phyloP scores from a whole-genome alignment of 2,113 vertebrate genomes.

The Peromyscus maniculatus region DNA sequence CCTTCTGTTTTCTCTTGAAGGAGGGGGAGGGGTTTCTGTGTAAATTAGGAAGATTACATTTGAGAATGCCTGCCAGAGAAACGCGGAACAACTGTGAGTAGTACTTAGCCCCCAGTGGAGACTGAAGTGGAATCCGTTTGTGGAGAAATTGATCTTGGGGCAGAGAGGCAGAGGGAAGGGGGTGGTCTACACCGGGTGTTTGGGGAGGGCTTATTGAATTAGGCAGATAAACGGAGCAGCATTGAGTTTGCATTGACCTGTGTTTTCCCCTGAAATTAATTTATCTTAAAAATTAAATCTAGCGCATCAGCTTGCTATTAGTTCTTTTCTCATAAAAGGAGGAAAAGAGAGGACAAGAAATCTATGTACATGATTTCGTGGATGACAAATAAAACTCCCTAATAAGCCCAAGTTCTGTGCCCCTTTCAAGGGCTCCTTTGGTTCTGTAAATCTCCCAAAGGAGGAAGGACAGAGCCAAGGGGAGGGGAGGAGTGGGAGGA shows the following conservation, averaged over 20 bases:
- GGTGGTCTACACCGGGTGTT: not conserved
- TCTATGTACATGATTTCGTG: not conserved
- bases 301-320: not conserved
- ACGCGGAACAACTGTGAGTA: not conserved
- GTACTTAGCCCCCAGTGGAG: too few relatives aligned
- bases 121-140: not conserved
- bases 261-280: constrained; percentile 35
- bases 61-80: not conserved
- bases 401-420: not conserved
- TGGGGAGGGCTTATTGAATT: constrained; percentile 20
- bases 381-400: not conserved
- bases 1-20: not conserved
- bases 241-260: constrained; percentile 18
- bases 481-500: not conserved
- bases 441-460: not conserved
- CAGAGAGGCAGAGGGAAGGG: not conserved
- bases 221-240: not conserved
- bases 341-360: constrained; percentile 2
- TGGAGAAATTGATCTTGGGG: not conserved
- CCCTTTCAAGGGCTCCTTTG: not conserved
- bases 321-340: constrained; percentile 58
- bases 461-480: not conserved
- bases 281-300: constrained; percentile 46
- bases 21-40: not conserved
- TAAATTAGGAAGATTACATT: not conserved